A percentile compares a stretch with the other conserved stretches of the same genome.
Evolutionary conservation across 2,113 vertebrate genomes (phyloP).

Genomic region (Tricholaema leucomelas): DNA sequence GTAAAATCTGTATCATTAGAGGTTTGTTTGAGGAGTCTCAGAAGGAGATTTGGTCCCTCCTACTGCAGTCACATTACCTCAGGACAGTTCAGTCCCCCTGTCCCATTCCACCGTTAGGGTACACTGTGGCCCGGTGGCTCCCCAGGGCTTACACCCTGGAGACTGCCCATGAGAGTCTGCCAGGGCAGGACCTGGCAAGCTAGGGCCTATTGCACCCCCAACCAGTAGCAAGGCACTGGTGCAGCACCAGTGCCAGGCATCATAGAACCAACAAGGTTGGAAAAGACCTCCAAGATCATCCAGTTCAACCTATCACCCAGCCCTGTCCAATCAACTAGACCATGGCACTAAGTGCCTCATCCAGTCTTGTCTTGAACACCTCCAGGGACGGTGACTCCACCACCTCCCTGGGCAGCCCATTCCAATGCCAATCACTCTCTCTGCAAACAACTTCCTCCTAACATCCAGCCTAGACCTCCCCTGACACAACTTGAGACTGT

Average conservation of each 20-base stretch:
- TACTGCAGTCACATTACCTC: neutral
- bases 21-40: neutral
- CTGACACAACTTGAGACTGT: too few species aligned
- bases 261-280: too few species aligned
- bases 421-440: too few species aligned
- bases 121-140: fast-evolving
- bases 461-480: too few species aligned
- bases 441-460: too few species aligned
- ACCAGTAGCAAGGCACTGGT: neutral
- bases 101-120: neutral
- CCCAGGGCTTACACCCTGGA: fast-evolving
- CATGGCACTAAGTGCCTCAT: too few species aligned
- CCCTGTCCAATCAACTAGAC: too few species aligned
- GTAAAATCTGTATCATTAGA: neutral
- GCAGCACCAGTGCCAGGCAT: neutral
- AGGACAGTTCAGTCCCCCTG: neutral
- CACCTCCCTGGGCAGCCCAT: too few species aligned
- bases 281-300: too few species aligned
- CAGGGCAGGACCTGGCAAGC: neutral
- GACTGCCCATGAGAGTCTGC: neutral
- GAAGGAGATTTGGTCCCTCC: neutral
- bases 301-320: too few species aligned
- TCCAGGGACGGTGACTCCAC: too few species aligned
- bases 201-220: neutral
- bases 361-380: too few species aligned